phyloP scores from a whole-genome alignment of 2,888 invertebrate genomes.

The Dermolepida albohirtum region DNA sequence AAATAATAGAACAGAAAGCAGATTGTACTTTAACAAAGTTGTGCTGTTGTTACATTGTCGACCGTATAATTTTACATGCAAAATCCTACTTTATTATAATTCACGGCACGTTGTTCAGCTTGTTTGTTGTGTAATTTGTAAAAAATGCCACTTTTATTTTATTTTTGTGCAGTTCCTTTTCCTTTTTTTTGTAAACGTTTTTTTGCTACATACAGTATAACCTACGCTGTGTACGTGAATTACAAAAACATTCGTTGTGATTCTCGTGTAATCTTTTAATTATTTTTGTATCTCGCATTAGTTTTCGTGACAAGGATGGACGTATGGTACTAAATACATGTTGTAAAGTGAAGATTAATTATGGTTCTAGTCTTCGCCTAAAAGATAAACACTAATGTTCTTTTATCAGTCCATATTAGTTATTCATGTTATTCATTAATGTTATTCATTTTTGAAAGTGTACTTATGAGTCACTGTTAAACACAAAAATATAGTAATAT shows the following conservation, averaged over 20 bases:
- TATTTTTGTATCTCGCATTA: constrained; percentile 22
- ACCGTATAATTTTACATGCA: constrained; percentile 29
- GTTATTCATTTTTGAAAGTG: background rate
- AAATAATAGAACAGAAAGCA: constrained; percentile 2
- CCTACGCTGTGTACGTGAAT: background rate
- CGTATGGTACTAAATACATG: constrained; percentile 12
- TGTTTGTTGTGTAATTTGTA: constrained; percentile 34
- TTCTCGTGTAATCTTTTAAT: constrained; percentile 28
- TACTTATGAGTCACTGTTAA: constrained; percentile 4
- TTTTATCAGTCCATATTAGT: too few species aligned
- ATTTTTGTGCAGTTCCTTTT: constrained; percentile 12
- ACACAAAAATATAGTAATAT: too few species aligned
- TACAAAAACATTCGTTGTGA: constrained; percentile 2
- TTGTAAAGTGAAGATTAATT: constrained; percentile 24
- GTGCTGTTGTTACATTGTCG: constrained; percentile 20
- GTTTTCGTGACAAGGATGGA: constrained; percentile 12
- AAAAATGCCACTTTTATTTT: constrained; percentile 28
- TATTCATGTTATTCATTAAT: too few species aligned
- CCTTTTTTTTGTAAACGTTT: background rate
- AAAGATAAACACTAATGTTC: background rate
- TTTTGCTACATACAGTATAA: background rate
- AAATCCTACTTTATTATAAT: constrained; percentile 32
- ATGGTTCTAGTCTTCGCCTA: constrained; percentile 1
- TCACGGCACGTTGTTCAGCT: constrained; percentile 29
- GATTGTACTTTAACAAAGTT: constrained; percentile 28